Evolutionary conservation across 2,888 invertebrate species (phyloP).

Genomic region (Drosophila colorata): DNA sequence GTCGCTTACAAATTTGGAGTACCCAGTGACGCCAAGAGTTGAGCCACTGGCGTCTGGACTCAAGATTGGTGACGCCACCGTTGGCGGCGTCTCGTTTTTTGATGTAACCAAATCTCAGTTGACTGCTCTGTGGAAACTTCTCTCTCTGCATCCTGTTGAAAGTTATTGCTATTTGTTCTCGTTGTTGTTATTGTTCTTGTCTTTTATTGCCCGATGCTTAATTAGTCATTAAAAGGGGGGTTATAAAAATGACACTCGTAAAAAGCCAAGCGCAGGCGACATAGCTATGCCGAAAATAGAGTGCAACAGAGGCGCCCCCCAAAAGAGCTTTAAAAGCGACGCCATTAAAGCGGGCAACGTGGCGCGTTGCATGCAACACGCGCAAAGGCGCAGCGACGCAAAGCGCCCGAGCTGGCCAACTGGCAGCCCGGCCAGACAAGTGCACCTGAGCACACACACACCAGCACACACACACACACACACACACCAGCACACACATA

Average conservation of each 20-base stretch:
- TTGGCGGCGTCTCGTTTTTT: constrained; percentile 45
- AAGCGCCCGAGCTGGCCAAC: constrained; percentile 45
- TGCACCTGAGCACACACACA: constrained; percentile 69
- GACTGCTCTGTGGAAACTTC: background rate
- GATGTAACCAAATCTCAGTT: constrained; percentile 50
- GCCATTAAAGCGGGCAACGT: constrained; percentile 67
- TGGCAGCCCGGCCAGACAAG: constrained; percentile 33
- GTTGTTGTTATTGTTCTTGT: constrained; percentile 28
- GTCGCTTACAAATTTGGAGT: constrained; percentile 40
- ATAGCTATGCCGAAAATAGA: background rate
- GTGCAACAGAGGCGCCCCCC: constrained; percentile 15
- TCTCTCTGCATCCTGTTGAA: constrained; percentile 11
- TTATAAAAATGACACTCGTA: constrained; percentile 75
- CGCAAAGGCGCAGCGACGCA: constrained; percentile 43
- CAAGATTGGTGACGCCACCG: constrained; percentile 7
- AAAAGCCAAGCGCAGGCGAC: constrained; percentile 32
- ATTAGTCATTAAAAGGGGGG: constrained; percentile 73
- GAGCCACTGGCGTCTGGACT: constrained; percentile 46
- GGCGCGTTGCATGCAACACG: constrained; percentile 73
- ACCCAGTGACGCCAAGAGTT: constrained; percentile 41
- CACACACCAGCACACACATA: background rate
- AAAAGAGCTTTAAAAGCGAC: constrained; percentile 73
- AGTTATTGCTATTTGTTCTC: constrained; percentile 22
- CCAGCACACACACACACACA: constrained; percentile 9
- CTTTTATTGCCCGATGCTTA: constrained; percentile 68